These are phyloP conservation scores for Drosophila tropicalis DNA, from an alignment of 1,140 invertebrate species.

Conservation along the genomic window DNA sequence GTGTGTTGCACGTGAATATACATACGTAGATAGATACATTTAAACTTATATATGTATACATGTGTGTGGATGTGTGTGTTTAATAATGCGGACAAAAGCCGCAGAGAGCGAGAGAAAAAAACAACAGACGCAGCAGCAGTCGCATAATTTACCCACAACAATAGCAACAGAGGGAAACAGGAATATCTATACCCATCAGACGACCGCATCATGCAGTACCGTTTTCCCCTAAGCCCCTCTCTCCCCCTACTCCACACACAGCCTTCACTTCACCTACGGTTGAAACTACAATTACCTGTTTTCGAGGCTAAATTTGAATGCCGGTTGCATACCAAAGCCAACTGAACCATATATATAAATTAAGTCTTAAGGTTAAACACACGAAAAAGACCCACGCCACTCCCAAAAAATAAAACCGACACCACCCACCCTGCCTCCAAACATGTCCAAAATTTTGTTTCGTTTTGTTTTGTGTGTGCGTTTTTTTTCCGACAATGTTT, in stretches of 20 bases:
- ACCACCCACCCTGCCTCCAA: background rate
- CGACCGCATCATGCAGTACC: background rate
- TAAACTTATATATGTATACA: slow-evolving; percentile 4
- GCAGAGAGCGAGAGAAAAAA: background rate
- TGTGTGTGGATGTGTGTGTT: background rate
- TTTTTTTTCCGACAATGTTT: background rate
- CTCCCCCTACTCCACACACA: background rate
- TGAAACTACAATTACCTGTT: slow-evolving; percentile 1
- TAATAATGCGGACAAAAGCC: slow-evolving; percentile 26
- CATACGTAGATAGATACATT: background rate
- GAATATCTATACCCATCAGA: background rate
- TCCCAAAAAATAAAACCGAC: background rate
- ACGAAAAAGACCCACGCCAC: background rate
- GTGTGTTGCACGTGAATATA: slow-evolving; percentile 49
- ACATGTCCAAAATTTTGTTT: slow-evolving; percentile 3
- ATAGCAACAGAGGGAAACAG: slow-evolving; percentile 6
- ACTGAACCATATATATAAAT: background rate
- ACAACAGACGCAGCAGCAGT: slow-evolving; percentile 9
- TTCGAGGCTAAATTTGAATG: slow-evolving; percentile 12
- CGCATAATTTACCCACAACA: slow-evolving; percentile 20
- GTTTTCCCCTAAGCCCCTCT: background rate
- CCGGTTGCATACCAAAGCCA: slow-evolving; percentile 6
- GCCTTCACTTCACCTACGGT: background rate
- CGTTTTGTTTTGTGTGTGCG: background rate
- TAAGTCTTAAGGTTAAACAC: slow-evolving; percentile 1